Evolutionary conservation across 1,140 invertebrate genomes (phyloP).

Genomic region (Aphis craccivora): DNA sequence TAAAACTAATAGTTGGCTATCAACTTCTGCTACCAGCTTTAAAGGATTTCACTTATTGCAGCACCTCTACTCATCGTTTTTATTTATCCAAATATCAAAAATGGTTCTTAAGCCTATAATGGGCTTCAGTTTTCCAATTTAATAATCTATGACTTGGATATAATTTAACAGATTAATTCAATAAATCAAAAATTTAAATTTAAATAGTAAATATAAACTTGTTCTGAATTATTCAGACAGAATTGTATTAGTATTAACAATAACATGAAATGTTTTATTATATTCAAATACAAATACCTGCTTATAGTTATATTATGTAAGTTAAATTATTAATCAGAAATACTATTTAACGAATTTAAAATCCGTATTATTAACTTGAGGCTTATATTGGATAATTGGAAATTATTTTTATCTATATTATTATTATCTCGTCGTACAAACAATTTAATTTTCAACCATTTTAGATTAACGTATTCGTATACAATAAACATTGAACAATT

Average conservation of each 20-base stretch:
- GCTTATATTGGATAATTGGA: not conserved
- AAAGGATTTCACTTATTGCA: constrained; percentile 36
- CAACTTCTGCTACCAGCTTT: constrained; percentile 2
- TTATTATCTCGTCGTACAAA: not conserved
- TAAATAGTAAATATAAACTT: not conserved
- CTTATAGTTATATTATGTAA: not conserved
- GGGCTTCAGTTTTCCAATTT: not conserved
- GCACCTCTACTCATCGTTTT: not conserved
- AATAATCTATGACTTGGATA: not conserved
- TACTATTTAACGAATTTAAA: not conserved
- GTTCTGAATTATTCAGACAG: not conserved
- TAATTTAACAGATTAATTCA: not conserved
- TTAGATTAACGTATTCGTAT: not conserved
- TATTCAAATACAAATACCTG: not conserved
- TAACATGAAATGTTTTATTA: too few species aligned
- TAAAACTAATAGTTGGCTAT: constrained; percentile 52
- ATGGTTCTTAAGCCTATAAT: not conserved
- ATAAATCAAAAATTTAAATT: not conserved
- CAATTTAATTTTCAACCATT: not conserved
- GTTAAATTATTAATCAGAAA: not conserved
- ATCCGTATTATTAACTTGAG: not conserved
- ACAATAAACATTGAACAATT: not conserved
- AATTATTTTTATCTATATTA: not conserved
- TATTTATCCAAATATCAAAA: constrained; percentile 14
- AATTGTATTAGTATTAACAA: not conserved